Evolutionary conservation across 1,140 invertebrate species (phyloP), one percentile per base, ranked within the genome.

Genomic region (Dryas iulia): DNA sequence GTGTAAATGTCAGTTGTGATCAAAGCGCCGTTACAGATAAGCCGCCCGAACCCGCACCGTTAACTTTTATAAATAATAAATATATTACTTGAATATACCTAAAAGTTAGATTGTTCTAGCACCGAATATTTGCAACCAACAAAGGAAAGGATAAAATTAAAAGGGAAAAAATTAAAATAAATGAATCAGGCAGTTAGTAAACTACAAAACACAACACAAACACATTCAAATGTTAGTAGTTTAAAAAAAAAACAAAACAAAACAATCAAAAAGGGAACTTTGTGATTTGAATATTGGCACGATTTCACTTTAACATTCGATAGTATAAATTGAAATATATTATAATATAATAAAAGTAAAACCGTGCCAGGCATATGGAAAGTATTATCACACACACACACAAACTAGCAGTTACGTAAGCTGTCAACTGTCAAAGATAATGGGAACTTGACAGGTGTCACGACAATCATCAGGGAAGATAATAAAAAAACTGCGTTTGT

Each of bases 51-150:
- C 67, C 74, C 60, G 70, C 69, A 74, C 71, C 70, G 56, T 76
- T 72, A 73, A 76, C 71, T 82, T 75, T 70, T 66, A 73, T 78
- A 72, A 63, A 77, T 72, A 73, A 73, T 75, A 74, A 71, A 75
- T 77, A 76, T 79, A 79, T 78, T 77, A 78, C 74, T 60, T 69
- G 78, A 79, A 77, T 79, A 80, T 81, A 79, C 72, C 81, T 81
- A 85, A 73, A 82, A 80, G 77, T 86, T 83, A 83, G 76, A 78
- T 75, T 79, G 76, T 79, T 77, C 78, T 90, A 90, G 87, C 86
- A 90, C 87, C 88, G 71, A 79, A 79, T 79, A 79, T 82, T 89
- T 79, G 86, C 84, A 87, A 89, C 83, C 77, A 80, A 81, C 66
- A 78, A 56, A 76, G 71, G 74, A 71, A 66, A 76, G 69, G 75